phyloP scores from a whole-genome alignment of 2,888 invertebrate genomes.

The Hesperia comma region DNA sequence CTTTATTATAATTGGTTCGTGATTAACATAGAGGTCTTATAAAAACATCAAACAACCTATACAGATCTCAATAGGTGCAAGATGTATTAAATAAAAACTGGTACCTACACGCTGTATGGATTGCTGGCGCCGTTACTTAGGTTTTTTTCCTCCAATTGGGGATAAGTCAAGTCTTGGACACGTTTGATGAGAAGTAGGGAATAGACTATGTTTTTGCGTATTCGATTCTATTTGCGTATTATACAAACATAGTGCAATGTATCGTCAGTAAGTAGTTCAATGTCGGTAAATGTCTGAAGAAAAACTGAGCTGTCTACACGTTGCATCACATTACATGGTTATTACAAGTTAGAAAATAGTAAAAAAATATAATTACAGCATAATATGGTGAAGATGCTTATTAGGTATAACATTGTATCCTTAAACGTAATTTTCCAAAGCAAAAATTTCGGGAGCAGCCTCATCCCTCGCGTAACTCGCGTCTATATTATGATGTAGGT shows the following conservation, averaged over 20 bases:
- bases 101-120: conserved; percentile 33
- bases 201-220: conserved; percentile 2
- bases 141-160: conserved; percentile 37
- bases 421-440: too few species aligned
- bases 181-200: conserved; percentile 40
- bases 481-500: too few species aligned
- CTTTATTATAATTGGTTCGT: conserved; percentile 22
- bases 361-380: too few species aligned
- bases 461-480: too few species aligned
- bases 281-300: not conserved
- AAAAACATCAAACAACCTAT: conserved; percentile 36
- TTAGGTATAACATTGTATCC: too few species aligned
- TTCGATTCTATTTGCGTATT: not conserved
- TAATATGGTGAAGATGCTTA: too few species aligned
- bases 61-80: conserved; percentile 16
- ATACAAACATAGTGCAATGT: not conserved
- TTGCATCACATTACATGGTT: not conserved
- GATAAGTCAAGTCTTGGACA: conserved; percentile 28
- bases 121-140: conserved; percentile 33
- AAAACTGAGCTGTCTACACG: not conserved
- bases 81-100: conserved; percentile 38
- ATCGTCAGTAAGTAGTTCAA: not conserved
- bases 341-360: not conserved
- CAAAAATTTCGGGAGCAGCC: too few species aligned
- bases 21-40: conserved; percentile 36